A percentile compares a stretch with the other conserved stretches of the same genome.
phyloP scores from a whole-genome alignment of 2,113 vertebrate genomes.

The Drymodes brunneopygia region DNA sequence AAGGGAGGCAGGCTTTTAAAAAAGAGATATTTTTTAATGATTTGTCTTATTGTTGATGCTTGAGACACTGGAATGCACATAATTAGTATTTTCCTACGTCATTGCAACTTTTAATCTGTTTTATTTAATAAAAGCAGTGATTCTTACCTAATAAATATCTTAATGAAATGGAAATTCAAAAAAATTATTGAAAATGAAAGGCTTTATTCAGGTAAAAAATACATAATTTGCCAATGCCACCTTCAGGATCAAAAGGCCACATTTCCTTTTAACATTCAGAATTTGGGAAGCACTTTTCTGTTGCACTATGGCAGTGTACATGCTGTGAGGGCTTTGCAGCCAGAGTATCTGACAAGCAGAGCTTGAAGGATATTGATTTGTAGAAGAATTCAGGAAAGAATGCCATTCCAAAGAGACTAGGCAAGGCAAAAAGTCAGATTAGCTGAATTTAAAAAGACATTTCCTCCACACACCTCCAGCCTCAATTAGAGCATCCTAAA shows the following conservation, averaged over 20 bases:
- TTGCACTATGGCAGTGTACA: background rate
- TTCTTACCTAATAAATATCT: background rate
- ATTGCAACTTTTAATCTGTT: background rate
- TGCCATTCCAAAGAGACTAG: background rate
- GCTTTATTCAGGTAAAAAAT: background rate
- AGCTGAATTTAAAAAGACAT: background rate
- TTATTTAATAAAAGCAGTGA: background rate
- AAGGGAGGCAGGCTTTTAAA: background rate
- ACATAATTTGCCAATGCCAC: background rate
- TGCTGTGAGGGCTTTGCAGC: background rate
- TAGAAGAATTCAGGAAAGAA: background rate
- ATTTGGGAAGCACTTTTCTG: background rate
- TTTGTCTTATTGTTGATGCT: background rate
- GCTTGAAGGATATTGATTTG: background rate
- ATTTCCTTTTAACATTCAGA: background rate
- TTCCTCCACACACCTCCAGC: background rate
- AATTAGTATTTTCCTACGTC: background rate
- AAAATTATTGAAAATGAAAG: background rate
- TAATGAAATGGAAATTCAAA: background rate
- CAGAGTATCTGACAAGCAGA: background rate
- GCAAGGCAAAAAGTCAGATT: background rate
- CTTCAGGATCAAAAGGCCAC: background rate
- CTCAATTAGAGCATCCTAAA: background rate
- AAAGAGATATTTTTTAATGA: background rate
- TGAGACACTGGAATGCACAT: background rate